Evolutionary conservation across 2,888 invertebrate genomes (phyloP).

Genomic region (Pandemis cinnamomeana): DNA sequence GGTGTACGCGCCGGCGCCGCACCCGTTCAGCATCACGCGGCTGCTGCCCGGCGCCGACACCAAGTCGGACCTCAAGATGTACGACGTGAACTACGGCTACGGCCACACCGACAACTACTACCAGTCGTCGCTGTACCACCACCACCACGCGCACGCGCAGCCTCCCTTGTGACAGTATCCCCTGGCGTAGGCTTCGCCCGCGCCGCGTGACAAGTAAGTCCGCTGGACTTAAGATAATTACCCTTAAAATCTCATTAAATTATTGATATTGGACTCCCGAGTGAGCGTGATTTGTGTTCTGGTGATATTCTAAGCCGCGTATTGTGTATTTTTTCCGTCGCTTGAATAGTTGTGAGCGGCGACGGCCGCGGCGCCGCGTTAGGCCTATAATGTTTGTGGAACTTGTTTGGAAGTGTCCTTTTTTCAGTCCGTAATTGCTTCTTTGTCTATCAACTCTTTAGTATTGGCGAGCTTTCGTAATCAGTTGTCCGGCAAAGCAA

Average conservation of each 20-base stretch:
- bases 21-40: slow-evolving; percentile 97
- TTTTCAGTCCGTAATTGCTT: slow-evolving; percentile 60
- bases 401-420: slow-evolving; percentile 76
- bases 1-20: slow-evolving; percentile 92
- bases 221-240: slow-evolving; percentile 42
- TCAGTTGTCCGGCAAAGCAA: slow-evolving; percentile 59
- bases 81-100: slow-evolving; percentile 89
- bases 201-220: slow-evolving; percentile 45
- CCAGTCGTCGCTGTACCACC: slow-evolving; percentile 91
- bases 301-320: slow-evolving; percentile 66
- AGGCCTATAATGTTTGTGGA: slow-evolving; percentile 73
- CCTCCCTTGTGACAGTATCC: slow-evolving; percentile 97
- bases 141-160: slow-evolving; percentile 87
- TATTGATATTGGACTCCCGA: slow-evolving; percentile 75
- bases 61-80: slow-evolving; percentile 96
- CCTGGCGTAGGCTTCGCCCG: slow-evolving; percentile 88
- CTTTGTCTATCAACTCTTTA: slow-evolving; percentile 66
- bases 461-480: slow-evolving; percentile 25
- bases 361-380: slow-evolving; percentile 64
- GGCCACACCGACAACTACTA: slow-evolving; percentile 91
- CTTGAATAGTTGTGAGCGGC: slow-evolving; percentile 64
- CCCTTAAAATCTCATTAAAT: slow-evolving; percentile 63
- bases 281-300: slow-evolving; percentile 80
- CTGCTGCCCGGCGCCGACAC: slow-evolving; percentile 94
- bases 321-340: slow-evolving; percentile 71